These are phyloP conservation scores for Molossus molossus DNA, from an alignment of 2,797 vertebrate species.

Conservation along the genomic window DNA sequence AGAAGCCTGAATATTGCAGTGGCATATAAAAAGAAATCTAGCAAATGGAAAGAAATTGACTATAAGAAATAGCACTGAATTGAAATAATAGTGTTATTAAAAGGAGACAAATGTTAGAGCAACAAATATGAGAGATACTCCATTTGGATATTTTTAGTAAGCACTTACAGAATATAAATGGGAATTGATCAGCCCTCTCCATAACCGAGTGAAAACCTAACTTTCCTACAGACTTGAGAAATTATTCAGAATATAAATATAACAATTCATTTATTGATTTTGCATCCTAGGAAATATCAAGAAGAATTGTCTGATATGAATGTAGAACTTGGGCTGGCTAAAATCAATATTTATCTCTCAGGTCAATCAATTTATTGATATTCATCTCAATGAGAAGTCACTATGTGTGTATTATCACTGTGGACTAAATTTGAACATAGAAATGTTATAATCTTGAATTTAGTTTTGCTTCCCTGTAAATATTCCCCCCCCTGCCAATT, in stretches of 20 bases:
- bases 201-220: slow-evolving; percentile 55
- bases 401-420: slow-evolving; percentile 59
- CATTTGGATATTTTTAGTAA: slow-evolving; percentile 60
- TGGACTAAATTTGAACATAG: slow-evolving; percentile 68
- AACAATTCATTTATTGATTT: slow-evolving; percentile 83
- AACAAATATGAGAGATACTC: background rate
- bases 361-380: slow-evolving; percentile 84
- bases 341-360: slow-evolving; percentile 82
- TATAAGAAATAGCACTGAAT: slow-evolving; percentile 33
- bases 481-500: background rate
- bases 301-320: slow-evolving; percentile 78
- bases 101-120: slow-evolving; percentile 35
- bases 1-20: background rate
- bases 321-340: slow-evolving; percentile 71
- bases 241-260: slow-evolving; percentile 81
- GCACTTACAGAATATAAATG: slow-evolving; percentile 13
- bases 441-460: slow-evolving; percentile 59
- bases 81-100: slow-evolving; percentile 66
- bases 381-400: slow-evolving; percentile 78
- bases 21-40: background rate
- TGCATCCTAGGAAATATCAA: slow-evolving; percentile 80
- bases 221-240: slow-evolving; percentile 61
- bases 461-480: slow-evolving; percentile 43
- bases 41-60: slow-evolving; percentile 49
- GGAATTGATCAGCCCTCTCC: slow-evolving; percentile 30